Evolutionary conservation across 2,888 invertebrate species (phyloP).

Genomic region (Molanna angustata): DNA sequence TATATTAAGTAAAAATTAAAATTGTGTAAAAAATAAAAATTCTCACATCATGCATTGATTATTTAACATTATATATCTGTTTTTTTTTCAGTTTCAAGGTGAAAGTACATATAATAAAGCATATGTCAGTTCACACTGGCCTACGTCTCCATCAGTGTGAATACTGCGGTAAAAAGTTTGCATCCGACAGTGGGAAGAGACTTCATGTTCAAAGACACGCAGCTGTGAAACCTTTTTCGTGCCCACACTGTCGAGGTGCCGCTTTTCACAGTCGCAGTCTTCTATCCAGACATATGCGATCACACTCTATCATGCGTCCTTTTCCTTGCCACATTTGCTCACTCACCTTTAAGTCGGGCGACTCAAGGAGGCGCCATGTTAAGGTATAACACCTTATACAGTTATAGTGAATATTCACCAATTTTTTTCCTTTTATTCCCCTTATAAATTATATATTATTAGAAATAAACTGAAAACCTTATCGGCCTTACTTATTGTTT

Average conservation of each 20-base stretch:
- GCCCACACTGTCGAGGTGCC: constrained; percentile 9
- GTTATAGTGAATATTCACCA: too few species aligned
- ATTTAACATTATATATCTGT: too few species aligned
- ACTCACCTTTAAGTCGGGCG: constrained; percentile 13
- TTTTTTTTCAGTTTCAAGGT: constrained; percentile 14
- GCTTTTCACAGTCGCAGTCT: constrained; percentile 6
- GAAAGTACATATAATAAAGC: constrained; percentile 19
- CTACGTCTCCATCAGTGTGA: constrained; percentile 8
- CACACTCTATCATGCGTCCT: constrained; percentile 6
- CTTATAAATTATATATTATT: too few species aligned
- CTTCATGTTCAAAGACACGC: constrained; percentile 18
- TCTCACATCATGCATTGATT: too few species aligned
- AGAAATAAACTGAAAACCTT: too few species aligned
- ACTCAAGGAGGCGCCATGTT: constrained; percentile 9
- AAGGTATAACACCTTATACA: constrained; percentile 1
- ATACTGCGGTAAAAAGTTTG: constrained; percentile 14
- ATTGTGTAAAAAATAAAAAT: too few species aligned
- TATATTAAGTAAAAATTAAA: too few species aligned
- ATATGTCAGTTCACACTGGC: constrained; percentile 19
- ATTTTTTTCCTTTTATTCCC: too few species aligned
- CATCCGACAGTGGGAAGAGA: constrained; percentile 1
- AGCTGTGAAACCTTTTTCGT: constrained; percentile 4
- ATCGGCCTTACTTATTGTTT: too few species aligned
- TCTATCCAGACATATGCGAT: constrained; percentile 10
- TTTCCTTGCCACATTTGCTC: constrained; percentile 10